Conservation (phyloP, 2,797 vertebrate genomes). For the Acanthopagrus latus region DNA sequence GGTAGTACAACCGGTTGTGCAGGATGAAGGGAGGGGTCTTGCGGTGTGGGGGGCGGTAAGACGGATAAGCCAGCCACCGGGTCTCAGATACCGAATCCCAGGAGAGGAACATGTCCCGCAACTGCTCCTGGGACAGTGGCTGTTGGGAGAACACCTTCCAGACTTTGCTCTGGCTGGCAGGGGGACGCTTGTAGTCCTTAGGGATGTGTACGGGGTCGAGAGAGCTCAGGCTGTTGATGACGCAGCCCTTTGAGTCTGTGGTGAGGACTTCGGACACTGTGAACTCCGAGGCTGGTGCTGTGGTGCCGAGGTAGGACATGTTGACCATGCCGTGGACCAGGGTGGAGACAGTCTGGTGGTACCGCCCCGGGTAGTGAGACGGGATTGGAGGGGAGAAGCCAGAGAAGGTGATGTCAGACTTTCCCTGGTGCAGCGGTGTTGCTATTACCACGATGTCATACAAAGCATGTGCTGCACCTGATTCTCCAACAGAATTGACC, state of each 20-base stretch:
- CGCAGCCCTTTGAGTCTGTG: slow-evolving; percentile 82
- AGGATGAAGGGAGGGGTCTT: slow-evolving; percentile 89
- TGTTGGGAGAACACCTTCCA: slow-evolving; percentile 92
- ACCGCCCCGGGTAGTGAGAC: slow-evolving; percentile 84
- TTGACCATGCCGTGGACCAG: slow-evolving; percentile 92
- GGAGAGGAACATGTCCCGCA: slow-evolving; percentile 88
- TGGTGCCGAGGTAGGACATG: slow-evolving; percentile 86
- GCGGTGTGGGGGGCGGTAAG: slow-evolving; percentile 85
- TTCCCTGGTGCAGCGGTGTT: slow-evolving; percentile 87
- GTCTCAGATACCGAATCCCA: slow-evolving; percentile 84
- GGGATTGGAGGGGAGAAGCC: slow-evolving; percentile 89
- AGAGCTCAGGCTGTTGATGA: slow-evolving; percentile 85
- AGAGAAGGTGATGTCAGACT: slow-evolving; percentile 89
- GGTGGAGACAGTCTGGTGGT: slow-evolving; percentile 88
- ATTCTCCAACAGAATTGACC: slow-evolving; percentile 85
- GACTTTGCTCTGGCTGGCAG: slow-evolving; percentile 76
- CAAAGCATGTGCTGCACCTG: slow-evolving; percentile 81
- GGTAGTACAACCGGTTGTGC: slow-evolving; percentile 90
- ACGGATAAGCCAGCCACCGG: slow-evolving; percentile 91
- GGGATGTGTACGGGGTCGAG: slow-evolving; percentile 82
- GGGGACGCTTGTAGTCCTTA: slow-evolving; percentile 65
- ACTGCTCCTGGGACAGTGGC: slow-evolving; percentile 85
- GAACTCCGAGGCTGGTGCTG: slow-evolving; percentile 75
- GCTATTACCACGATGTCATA: slow-evolving; percentile 94
- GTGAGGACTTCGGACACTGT: slow-evolving; percentile 84